Evolutionary conservation across 2,888 invertebrate species (phyloP), one percentile per base, ranked within the genome.

Genomic region (Drosophila suboccidentalis): DNA sequence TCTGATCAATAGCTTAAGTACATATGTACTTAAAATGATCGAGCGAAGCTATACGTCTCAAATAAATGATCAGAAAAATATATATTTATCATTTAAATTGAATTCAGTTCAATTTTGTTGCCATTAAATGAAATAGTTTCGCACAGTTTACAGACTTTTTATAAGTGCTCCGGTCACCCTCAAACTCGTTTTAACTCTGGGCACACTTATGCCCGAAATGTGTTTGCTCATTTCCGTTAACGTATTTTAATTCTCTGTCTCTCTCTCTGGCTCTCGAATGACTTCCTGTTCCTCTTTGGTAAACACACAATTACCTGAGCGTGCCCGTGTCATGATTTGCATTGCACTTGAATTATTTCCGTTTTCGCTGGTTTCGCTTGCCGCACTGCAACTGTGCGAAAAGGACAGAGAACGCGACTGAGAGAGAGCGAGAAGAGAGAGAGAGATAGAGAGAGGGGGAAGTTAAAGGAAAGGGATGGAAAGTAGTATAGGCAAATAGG

Each of bases 281-380:
- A 54, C 58, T 80, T 86, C 78, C 83, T 68, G 77, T 74, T 77
- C 59, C 64, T 63, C 78, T 62, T 75, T 70, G 87, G 82, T 84
- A 81, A 87, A 81, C 87, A 82, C 71, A 82, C 82, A 82, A 82
- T 82, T 87, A 82, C 82, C 82, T 87, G 82, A 69, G 85, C 82
- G 77, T 84, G 78, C 61, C 72, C 60, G 83, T 78, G 86, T 71
- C 83, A 88, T 75, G 84, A 84, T 84, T 89, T 89, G 87, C 84
- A 87, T 83, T 84, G 84, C 84, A 87, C 84, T 89, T 81, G 84
- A 84, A 84, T 87, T 87, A 84, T 84, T 88, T 84, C 89, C 83
- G 89, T 73, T 84, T 71, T 75, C 87, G 73, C 63, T 82, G 65
- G 69, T 53, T 64, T 68, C 59, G 66, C 54, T 46, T 53, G 55